Evolutionary conservation across 2,888 invertebrate genomes (phyloP).

Genomic region (Ochropleura plecta): DNA sequence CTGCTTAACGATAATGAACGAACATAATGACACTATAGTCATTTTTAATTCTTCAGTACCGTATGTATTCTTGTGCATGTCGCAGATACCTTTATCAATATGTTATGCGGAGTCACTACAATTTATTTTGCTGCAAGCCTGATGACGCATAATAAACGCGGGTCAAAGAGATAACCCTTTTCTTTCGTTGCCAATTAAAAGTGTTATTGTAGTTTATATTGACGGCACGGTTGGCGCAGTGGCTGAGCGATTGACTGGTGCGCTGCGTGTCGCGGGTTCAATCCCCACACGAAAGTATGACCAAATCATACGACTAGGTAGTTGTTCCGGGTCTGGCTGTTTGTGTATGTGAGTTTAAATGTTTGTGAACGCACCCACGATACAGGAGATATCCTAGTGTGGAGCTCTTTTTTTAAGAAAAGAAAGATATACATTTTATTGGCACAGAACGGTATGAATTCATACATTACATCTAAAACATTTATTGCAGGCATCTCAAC

Average conservation of each 20-base stretch:
- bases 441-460: conserved; percentile 13
- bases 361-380: too few relatives aligned
- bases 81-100: neutral
- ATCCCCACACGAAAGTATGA: too few relatives aligned
- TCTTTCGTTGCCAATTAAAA: conserved; percentile 19
- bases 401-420: too few relatives aligned
- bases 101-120: conserved; percentile 1
- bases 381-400: too few relatives aligned
- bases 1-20: neutral
- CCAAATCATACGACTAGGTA: too few relatives aligned
- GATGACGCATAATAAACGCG: conserved; percentile 4
- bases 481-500: conserved; percentile 51
- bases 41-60: neutral
- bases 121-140: conserved; percentile 5
- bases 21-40: conserved; percentile 14
- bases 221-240: too few relatives aligned
- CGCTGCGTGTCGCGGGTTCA: too few relatives aligned
- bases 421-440: neutral
- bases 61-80: neutral
- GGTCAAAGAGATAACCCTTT: conserved; percentile 26
- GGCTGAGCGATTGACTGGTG: too few relatives aligned
- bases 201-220: neutral
- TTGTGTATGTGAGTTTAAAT: too few relatives aligned
- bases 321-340: too few relatives aligned
- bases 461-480: conserved; percentile 46